Conservation (phyloP, 2,888 invertebrate genomes). For the Hydropsyche betteni region DNA sequence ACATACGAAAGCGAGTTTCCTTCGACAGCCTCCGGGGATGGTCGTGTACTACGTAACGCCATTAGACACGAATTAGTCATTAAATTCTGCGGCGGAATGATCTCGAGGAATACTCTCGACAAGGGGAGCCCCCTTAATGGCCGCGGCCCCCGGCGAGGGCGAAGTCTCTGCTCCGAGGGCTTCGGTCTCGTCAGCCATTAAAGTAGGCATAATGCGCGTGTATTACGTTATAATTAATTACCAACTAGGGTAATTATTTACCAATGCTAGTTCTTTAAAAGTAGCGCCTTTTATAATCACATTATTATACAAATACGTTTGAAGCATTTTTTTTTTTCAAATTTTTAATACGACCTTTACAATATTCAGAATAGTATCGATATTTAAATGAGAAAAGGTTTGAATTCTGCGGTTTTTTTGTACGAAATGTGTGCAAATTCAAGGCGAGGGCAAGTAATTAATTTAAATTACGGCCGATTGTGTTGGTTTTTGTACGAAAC, state of each 20-base stretch:
- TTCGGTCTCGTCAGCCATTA: too few species aligned
- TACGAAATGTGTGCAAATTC: constrained; percentile 27
- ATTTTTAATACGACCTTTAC: too few species aligned
- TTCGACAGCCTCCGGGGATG: constrained; percentile 28
- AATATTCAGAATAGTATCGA: too few species aligned
- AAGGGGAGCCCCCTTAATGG: constrained; percentile 44
- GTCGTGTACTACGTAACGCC: constrained; percentile 43
- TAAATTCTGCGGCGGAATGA: constrained; percentile 48
- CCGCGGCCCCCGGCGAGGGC: constrained; percentile 3
- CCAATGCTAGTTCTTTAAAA: background rate
- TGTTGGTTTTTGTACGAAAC: constrained; percentile 27
- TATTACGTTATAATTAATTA: constrained; percentile 25
- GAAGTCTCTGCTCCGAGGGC: too few species aligned
- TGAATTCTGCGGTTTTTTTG: background rate
- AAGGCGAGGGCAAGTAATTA: constrained; percentile 21
- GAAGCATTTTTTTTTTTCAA: too few species aligned
- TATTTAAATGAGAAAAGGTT: background rate
- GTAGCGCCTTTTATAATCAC: too few species aligned
- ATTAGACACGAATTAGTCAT: constrained; percentile 52
- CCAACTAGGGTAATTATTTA: constrained; percentile 15
- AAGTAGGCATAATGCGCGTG: background rate
- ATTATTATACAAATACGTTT: too few species aligned
- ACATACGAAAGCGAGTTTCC: constrained; percentile 1
- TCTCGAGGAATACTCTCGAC: constrained; percentile 29
- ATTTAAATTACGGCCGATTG: constrained; percentile 33